A percentile compares a stretch with the other conserved stretches of the same genome.
These are phyloP conservation scores for Cerastis rubricosa DNA, from an alignment of 2,888 invertebrate species.

Conservation along the genomic window DNA sequence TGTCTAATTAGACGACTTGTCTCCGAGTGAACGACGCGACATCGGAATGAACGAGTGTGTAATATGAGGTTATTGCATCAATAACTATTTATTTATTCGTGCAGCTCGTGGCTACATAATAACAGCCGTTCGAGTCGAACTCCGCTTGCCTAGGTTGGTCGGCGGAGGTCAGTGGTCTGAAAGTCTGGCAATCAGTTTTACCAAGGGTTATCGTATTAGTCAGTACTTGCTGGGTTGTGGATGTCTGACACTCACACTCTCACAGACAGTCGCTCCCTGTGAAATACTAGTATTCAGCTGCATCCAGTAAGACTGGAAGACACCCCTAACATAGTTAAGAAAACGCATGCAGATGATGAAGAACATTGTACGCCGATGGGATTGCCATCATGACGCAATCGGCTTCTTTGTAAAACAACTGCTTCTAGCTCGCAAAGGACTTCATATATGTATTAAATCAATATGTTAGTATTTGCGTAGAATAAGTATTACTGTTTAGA, in stretches of 20 bases:
- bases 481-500: constrained; percentile 2
- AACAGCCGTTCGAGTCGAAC: background rate
- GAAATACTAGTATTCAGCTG: background rate
- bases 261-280: background rate
- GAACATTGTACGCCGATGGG: no score
- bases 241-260: no score
- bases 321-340: no score
- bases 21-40: constrained; percentile 13
- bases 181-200: background rate
- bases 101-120: background rate
- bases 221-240: background rate
- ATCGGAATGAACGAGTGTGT: background rate
- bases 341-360: no score
- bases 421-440: background rate
- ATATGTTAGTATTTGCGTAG: background rate
- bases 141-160: background rate
- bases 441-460: background rate
- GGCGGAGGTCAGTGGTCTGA: background rate
- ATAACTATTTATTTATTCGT: background rate
- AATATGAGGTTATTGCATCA: background rate
- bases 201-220: background rate
- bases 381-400: background rate
- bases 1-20: constrained; percentile 56
- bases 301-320: background rate
- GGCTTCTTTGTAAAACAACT: background rate